Percentiles rank a stretch among this genome's conserved stretches.
Conservation (phyloP, 2,888 invertebrate species). For the Heliconius ismenius region DNA sequence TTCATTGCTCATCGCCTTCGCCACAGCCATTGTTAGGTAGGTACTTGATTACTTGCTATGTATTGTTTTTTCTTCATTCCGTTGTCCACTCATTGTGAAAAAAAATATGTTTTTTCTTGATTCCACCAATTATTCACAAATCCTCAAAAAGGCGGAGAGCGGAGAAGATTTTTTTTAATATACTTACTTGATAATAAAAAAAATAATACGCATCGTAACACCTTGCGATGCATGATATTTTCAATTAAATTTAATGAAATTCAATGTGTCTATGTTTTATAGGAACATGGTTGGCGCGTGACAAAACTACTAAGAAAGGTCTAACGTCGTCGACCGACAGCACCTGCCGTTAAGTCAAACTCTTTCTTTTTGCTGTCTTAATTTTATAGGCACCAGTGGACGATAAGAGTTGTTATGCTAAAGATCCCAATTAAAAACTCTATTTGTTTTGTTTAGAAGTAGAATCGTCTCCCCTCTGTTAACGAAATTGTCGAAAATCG, state of each 20-base stretch:
- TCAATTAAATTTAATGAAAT: background rate
- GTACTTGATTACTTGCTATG: background rate
- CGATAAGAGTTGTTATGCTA: background rate
- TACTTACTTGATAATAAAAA: background rate
- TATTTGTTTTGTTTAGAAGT: conserved; percentile 4
- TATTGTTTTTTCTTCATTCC: background rate
- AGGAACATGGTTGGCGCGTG: conserved; percentile 58
- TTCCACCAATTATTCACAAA: background rate
- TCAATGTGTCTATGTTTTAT: conserved; percentile 52
- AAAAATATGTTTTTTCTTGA: too few relatives aligned
- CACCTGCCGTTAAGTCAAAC: conserved; percentile 61
- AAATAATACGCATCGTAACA: background rate
- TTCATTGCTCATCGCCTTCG: conserved; percentile 46
- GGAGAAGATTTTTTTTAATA: background rate
- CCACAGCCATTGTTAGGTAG: background rate
- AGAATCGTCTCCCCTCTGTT: background rate
- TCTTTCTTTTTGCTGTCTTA: conserved; percentile 29
- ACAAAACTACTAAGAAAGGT: conserved; percentile 66
- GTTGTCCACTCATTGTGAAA: background rate
- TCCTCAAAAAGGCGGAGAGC: background rate
- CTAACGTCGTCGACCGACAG: conserved; percentile 70
- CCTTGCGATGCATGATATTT: background rate
- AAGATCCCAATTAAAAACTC: background rate
- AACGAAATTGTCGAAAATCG: conserved; percentile 8
- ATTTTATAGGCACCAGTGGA: background rate